phyloP scores from a whole-genome alignment of 2,113 vertebrate species.

The Hassar affinis region DNA sequence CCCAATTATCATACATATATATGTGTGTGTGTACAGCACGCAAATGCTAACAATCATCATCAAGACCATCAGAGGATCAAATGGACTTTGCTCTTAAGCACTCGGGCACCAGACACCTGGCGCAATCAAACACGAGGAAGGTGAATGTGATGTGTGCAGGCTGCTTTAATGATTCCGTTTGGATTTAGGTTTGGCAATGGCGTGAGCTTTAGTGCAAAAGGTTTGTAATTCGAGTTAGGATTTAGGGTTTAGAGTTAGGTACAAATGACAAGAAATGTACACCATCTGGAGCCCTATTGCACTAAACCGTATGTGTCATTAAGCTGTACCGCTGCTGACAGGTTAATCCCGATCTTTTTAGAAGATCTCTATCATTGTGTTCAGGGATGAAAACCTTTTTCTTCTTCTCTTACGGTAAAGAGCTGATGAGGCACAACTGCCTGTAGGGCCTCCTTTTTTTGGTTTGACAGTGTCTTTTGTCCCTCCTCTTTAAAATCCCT shows the following conservation, averaged over 20 bases:
- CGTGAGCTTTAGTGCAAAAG: background rate
- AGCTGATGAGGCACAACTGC: background rate
- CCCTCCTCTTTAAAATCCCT: background rate
- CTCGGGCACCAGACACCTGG: background rate
- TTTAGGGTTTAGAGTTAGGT: slow-evolving; percentile 9
- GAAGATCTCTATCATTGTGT: slow-evolving; percentile 20
- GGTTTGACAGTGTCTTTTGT: background rate
- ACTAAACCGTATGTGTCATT: slow-evolving; percentile 49
- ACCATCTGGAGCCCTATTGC: background rate
- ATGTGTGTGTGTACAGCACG: slow-evolving; percentile 20
- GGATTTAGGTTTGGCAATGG: background rate
- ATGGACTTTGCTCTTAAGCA: slow-evolving; percentile 16
- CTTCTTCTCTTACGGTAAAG: background rate
- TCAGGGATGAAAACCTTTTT: slow-evolving; percentile 11
- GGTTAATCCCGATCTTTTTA: slow-evolving; percentile 35
- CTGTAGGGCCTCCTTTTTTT: background rate
- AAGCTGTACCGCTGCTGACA: slow-evolving; percentile 47
- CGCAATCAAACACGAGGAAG: background rate
- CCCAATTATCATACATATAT: slow-evolving; percentile 31
- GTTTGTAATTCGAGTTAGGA: slow-evolving; percentile 21
- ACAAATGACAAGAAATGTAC: slow-evolving; percentile 16
- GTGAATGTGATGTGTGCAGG: background rate
- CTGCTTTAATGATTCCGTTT: slow-evolving; percentile 1
- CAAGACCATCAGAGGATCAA: background rate
- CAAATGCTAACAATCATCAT: slow-evolving; percentile 24